These are phyloP conservation scores for Dasyprocta punctata DNA, from an alignment of 2,113 vertebrate genomes.

Conservation along the genomic window DNA sequence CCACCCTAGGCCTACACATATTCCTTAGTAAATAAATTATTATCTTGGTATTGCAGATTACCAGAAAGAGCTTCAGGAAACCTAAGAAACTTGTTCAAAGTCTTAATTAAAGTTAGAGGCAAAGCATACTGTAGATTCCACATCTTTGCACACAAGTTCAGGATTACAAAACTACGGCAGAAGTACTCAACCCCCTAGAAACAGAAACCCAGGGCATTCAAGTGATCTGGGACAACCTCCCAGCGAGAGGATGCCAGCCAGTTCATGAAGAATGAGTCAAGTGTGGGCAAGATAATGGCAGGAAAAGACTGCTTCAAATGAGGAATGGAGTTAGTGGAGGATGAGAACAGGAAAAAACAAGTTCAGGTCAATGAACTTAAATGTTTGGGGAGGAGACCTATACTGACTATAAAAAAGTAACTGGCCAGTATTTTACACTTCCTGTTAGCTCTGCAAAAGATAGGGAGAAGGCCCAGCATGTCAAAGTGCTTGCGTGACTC, in stretches of 20 bases:
- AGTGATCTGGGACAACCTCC: neutral
- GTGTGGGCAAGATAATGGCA: neutral
- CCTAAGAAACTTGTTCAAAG: neutral
- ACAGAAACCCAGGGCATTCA: neutral
- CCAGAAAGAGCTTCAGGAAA: neutral
- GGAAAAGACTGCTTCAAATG: neutral
- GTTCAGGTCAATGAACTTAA: neutral
- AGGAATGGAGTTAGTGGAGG: neutral
- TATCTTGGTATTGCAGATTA: neutral
- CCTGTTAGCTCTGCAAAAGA: neutral
- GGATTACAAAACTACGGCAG: neutral
- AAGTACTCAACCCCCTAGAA: neutral
- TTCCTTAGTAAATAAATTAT: neutral
- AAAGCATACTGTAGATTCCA: neutral
- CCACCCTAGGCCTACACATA: neutral
- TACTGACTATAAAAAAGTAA: neutral
- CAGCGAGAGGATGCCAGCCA: neutral
- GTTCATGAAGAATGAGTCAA: neutral
- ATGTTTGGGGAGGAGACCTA: neutral
- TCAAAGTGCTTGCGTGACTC: fast-evolving
- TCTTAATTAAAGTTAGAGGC: neutral
- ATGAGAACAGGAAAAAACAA: neutral
- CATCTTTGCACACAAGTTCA: neutral
- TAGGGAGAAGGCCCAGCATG: fast-evolving
- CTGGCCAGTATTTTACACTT: neutral